Base-by-base conservation (phyloP, 2,797 vertebrate genomes). In the Tapera naevia region DNA sequence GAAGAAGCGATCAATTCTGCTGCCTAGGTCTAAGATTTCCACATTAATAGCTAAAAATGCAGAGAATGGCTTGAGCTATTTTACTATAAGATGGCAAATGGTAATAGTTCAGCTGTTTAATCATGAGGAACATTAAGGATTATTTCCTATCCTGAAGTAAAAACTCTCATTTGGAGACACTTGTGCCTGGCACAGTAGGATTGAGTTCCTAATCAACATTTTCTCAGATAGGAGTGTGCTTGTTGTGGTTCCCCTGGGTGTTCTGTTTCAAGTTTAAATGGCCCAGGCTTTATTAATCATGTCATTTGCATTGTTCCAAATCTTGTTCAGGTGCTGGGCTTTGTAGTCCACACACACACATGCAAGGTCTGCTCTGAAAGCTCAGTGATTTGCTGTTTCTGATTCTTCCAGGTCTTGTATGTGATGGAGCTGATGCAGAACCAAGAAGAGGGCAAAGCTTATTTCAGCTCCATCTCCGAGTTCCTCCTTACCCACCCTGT, bases 351-450 rank as follows among this genome's bases (percentile, higher is more conserved):
- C 30, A 24, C 11, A 22, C n/a, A 23, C 1, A 0, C 10, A 17
- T 0, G 0, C 17, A 0, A n/a, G 5, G 9, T 67, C 65, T 73
- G 9, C 64, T 81, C 54, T 45, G 35, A 79, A 83, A 78, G n/a
- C 54, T 53, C 32, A 10, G 5, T 72, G 46, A 70, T 25, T 64
- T 78, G 13, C 17, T 50, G 10, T 33, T 58, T 81, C 53, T 70
- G 25, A 8, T 85, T 76, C 41, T 78, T 89, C 32, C 95, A 99
- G 99, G 99, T 99, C 35, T 98, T 99, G n/a, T 99, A 99, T 10
- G 99, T 99, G 95, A 99, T 99, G 99, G 99, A 99, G 97, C 97
- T 99, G 69, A 97, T 98, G 39, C 99, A 99, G 98, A 99, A 99
- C 96, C 98, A 99, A 95, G 99, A 99, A 23, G 99, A 99, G 27